Base-by-base conservation (phyloP, 30 jellyfish, hydroid and myxozoan genomes). In the Aurelia sp. region DNA sequence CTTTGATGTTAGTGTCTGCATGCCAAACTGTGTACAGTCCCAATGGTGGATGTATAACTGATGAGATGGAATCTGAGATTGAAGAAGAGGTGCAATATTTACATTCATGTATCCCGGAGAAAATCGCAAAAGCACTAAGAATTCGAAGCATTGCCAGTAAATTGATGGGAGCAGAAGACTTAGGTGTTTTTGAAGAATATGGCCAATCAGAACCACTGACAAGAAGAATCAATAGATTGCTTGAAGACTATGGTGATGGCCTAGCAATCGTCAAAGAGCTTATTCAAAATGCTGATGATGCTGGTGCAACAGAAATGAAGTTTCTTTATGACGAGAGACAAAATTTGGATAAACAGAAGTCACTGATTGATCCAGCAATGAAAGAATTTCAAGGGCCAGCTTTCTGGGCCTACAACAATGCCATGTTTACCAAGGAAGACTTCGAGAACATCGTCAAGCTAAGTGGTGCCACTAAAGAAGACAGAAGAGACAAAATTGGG, bases 211-310 rank as follows among this genome's bases (percentile, higher is more conserved):
- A 91, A 76, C 94, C 90, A 1, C 73, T 86, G 15, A 91, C 98
- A 44, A 55, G 88, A 55, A 37, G 95, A 66, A 94, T 91, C 13
- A 91, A 86, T 62, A 76, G 91, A 30, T 31, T 91, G 47, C 73
- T 91, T 15, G 62, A 72, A 16, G 96, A 78, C 69, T 91, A 91
- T 68, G 90, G 87, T 13, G 98, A 91, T 78, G 97, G 96, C 41
- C 57, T 88, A 52, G 93, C 98, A n/a, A 77, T 91, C 47, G 57
- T 89, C n/a, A 91, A 91, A 62, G 98, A 91, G 58, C 90, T 91
- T 4, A 70, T 91, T 19, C 98, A 91, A 74, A 91, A 91, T 85
- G 98, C 98, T 4, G 98, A 91, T 70, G 98, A 91, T 79, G 96
- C 98, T 48, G 90, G 90, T 31, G 98, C 98, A 18, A 66, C 57